Base-by-base conservation (phyloP, 2,797 vertebrate species). In the Chloroceryle amazona region DNA sequence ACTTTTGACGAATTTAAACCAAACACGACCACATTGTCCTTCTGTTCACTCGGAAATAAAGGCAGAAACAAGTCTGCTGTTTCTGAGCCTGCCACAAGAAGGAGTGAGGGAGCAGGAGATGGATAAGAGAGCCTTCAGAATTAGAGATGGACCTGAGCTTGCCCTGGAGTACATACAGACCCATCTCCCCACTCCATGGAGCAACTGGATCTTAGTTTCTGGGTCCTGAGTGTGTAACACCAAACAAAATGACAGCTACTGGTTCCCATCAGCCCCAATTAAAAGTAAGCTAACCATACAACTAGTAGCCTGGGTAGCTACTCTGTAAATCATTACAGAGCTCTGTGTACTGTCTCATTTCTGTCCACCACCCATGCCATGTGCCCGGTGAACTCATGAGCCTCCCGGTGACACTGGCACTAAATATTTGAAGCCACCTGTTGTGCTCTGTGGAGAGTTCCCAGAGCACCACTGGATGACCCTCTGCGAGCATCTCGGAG, bases 371-470 rank as follows among this genome's bases (percentile, higher is more conserved):
- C 19, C 26, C 2, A 6, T 35, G 47, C 44, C 31, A 25, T 31
- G 62, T 42, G 54, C 22, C 25, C 15, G 20, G n/a, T 1, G 3
- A 51, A 26, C 37, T 79, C 54, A 0, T 17, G 3, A 0, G 1
- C 42, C 11, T 62, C 23, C 25, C 23, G 4, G 35, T 14, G 21
- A 18, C 47, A 28, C 47, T 20, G 5, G 3, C 3, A 12, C 26
- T 35, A 42, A 65, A 19, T 70, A 21, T 14, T 61, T 52, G 60
- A 33, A 73, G 19, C 28, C 37, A 7, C 13, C 47, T 1, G 0
- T 21, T 6, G 13, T 33, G 44, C 25, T 71, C 10, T 57, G 52
- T 5, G 5, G 37, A 62, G 20, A 20, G 28, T 12, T 91, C 29
- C 47, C 65, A 23, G 28, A 49, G 28, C n/a, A 63, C n/a, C 37